Conservation (phyloP, 2,797 vertebrate genomes). For the Coendou prehensilis region DNA sequence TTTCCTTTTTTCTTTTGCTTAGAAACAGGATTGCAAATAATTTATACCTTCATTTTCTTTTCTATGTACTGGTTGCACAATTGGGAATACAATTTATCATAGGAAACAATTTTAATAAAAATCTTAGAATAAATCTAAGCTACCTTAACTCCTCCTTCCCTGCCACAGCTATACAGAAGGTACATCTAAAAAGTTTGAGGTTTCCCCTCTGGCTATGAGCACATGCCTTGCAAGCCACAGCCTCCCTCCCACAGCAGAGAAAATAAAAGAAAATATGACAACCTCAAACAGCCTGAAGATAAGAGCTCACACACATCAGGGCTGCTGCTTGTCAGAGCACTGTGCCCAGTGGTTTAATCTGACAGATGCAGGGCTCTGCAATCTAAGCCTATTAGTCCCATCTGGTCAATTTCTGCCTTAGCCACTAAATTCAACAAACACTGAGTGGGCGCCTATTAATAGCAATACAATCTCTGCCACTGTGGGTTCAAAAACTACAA, state of each 20-base stretch:
- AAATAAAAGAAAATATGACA: neutral
- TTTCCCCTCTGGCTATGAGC: neutral
- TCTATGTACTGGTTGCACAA: neutral
- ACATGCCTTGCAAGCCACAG: neutral
- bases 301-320: neutral
- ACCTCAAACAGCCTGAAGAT: neutral
- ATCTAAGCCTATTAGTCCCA: neutral
- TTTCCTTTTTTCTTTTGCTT: neutral
- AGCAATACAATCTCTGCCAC: neutral
- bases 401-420: neutral
- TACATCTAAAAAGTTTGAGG: neutral
- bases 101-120: constrained; percentile 1
- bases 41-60: constrained; percentile 8
- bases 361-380: neutral
- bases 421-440: neutral
- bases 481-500: constrained; percentile 1
- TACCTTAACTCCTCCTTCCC: neutral
- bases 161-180: neutral
- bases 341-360: neutral
- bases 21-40: constrained; percentile 4
- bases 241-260: neutral
- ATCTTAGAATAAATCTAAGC: neutral
- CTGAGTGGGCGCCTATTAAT: neutral
- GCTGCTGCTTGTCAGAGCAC: neutral
- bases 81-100: neutral